Evolutionary conservation across 1,140 invertebrate genomes (phyloP).

Genomic region (Drosophila watanabei): DNA sequence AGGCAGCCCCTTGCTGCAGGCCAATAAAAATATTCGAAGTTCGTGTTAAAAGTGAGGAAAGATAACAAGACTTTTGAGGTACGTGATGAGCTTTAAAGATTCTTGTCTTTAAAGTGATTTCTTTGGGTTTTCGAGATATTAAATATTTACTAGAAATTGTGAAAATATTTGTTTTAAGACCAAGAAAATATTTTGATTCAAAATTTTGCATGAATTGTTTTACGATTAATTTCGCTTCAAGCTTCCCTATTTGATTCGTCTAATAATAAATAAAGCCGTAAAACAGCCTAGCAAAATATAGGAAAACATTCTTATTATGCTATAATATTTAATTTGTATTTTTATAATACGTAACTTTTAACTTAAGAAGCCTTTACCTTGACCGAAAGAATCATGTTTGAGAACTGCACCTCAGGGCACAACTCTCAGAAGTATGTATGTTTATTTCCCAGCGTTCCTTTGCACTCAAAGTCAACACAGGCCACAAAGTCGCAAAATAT

Average conservation of each 20-base stretch:
- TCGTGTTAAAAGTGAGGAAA: constrained; percentile 1
- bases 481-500: constrained; percentile 54
- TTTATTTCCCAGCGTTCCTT: constrained; percentile 24
- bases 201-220: not conserved
- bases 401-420: not conserved
- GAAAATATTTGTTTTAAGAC: not conserved
- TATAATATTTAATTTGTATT: not conserved
- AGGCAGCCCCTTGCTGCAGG: constrained; percentile 30
- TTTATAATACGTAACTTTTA: not conserved
- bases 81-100: not conserved
- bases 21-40: constrained; percentile 27
- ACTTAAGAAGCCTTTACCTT: not conserved
- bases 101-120: not conserved
- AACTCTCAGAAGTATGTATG: constrained; percentile 18
- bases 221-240: not conserved
- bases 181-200: not conserved
- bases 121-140: not conserved
- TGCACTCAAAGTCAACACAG: constrained; percentile 40
- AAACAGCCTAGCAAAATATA: not conserved
- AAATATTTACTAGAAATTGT: not conserved
- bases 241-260: not conserved
- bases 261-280: not conserved
- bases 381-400: not conserved
- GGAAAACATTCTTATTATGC: too few species aligned
- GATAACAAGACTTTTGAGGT: constrained; percentile 2